These are phyloP conservation scores for Amaurobius ferox DNA, from an alignment of 2,888 invertebrate species.

Conservation along the genomic window DNA sequence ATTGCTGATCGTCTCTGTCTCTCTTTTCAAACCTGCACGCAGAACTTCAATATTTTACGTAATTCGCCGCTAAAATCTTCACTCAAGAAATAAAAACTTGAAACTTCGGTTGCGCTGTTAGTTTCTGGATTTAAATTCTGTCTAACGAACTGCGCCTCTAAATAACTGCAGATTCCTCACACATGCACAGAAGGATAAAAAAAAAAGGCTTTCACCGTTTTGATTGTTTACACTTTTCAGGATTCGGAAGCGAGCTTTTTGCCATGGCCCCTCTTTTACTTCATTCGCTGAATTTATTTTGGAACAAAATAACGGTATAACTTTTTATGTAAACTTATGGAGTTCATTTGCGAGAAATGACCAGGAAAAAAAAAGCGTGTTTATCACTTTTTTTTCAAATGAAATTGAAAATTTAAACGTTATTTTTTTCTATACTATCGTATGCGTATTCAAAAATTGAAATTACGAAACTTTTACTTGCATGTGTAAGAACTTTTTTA, in stretches of 20 bases:
- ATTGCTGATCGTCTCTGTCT: background rate
- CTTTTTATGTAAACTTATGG: background rate
- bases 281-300: background rate
- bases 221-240: background rate
- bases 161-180: background rate
- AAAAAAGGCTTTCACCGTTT: background rate
- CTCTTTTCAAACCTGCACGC: too few species aligned
- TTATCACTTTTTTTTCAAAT: too few species aligned
- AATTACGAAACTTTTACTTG: too few species aligned
- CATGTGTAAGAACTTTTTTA: too few species aligned
- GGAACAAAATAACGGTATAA: slow-evolving; percentile 5
- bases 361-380: too few species aligned
- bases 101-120: too few species aligned
- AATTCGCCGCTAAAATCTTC: background rate
- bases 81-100: too few species aligned
- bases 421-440: too few species aligned
- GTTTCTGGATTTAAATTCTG: too few species aligned
- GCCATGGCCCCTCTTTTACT: background rate
- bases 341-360: too few species aligned
- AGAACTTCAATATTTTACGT: background rate
- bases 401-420: too few species aligned
- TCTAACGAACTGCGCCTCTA: background rate
- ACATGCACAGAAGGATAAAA: background rate
- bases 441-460: too few species aligned
- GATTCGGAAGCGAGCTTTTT: background rate